Base-by-base conservation (phyloP, 1,140 invertebrate species). In the Carcinoscorpius rotundicauda region DNA sequence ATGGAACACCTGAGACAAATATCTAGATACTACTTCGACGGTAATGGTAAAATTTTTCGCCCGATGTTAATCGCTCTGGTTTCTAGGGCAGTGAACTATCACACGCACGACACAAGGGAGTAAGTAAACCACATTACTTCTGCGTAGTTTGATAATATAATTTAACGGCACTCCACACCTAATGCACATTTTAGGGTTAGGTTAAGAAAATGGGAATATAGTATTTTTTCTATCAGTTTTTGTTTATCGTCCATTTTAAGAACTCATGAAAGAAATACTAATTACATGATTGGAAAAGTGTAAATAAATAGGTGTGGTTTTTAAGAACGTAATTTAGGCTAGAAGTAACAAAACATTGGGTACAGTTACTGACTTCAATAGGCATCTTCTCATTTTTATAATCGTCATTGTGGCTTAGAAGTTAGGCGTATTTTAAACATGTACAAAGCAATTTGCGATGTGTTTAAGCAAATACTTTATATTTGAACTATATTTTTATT, bases 21-120 rank as follows among this genome's bases (percentile, higher is more conserved):
- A 78, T 85, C 92, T 60, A 88, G 87, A 71, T 97, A 98, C 79
- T 97, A 97, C 79, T 97, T 98, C 80, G 91, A 95, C 80, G 93
- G 93, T 51, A 87, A 95, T 76, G 94, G 94, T 67, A 98, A 98
- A 82, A 90, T 91, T 59, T 81, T 97, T 63, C 84, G 94, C 73
- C 94, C 94, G 49, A 90, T 94, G 85, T 86, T 97, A 55, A 86
- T 89, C 29, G 85, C 95, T 71, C 82, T 96, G 56, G 92, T 95
- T 86, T 89, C 92, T 72, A 82, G 88, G 78, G 90, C 91, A 71
- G 84, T 94, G 76, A 96, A 95, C 80, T 86, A 86, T 75, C 91
- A 94, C 81, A 81, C 89, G 70, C 85, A 87, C 75, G 87, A 87
- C 78, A 86, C 52, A 3, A 65, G 64, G 51, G 65, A 56, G 70